These are phyloP conservation scores for Congeria kusceri DNA, from an alignment of 2,888 invertebrate genomes.

Conservation along the genomic window DNA sequence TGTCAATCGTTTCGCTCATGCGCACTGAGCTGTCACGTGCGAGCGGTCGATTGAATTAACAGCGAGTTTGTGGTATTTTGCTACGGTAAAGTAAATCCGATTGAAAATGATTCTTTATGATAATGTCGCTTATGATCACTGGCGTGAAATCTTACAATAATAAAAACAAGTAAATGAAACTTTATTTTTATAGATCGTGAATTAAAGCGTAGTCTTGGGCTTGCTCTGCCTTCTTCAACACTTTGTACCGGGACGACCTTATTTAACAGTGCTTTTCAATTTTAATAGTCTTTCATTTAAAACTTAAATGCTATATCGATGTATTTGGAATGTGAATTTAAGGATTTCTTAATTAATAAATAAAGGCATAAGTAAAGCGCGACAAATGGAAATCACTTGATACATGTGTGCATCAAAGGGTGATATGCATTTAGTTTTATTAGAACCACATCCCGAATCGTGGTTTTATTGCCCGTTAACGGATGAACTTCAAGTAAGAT, in stretches of 20 bases:
- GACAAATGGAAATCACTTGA: background rate
- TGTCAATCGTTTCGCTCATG: slow-evolving; percentile 61
- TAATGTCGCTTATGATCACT: slow-evolving; percentile 47
- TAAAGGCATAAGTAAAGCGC: slow-evolving; percentile 26
- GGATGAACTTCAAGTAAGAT: too few species aligned
- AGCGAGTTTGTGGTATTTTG: slow-evolving; percentile 26
- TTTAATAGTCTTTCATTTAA: slow-evolving; percentile 52
- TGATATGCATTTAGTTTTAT: background rate
- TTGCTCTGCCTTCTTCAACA: slow-evolving; percentile 41
- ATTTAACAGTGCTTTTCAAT: slow-evolving; percentile 52
- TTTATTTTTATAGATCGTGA: slow-evolving; percentile 56
- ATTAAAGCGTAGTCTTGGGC: slow-evolving; percentile 40
- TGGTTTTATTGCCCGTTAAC: too few species aligned
- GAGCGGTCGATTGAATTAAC: slow-evolving; percentile 39
- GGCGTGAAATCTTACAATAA: slow-evolving; percentile 59
- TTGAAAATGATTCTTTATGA: background rate
- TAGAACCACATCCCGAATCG: background rate
- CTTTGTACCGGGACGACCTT: slow-evolving; percentile 49
- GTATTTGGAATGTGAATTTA: slow-evolving; percentile 35
- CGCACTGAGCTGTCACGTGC: slow-evolving; percentile 49
- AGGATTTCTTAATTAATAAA: slow-evolving; percentile 60
- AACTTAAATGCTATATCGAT: slow-evolving; percentile 51
- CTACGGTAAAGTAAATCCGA: too few species aligned
- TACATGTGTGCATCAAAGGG: background rate
- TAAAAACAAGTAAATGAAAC: slow-evolving; percentile 62